A percentile compares a stretch with the other conserved stretches of the same genome.
These are phyloP conservation scores for Gobiocypris rarus DNA, from an alignment of 2,113 vertebrate genomes.

Conservation along the genomic window DNA sequence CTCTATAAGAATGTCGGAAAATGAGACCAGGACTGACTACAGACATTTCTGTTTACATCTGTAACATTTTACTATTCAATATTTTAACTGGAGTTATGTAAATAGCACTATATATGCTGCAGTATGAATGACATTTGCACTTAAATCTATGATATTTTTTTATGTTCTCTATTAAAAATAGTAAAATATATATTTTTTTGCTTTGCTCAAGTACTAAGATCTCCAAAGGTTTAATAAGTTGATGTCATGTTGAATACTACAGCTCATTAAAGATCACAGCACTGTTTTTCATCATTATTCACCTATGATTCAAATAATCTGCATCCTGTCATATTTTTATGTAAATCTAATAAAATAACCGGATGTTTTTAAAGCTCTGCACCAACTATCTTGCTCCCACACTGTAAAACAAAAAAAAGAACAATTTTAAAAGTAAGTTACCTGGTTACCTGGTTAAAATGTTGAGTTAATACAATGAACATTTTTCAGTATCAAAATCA, in stretches of 20 bases:
- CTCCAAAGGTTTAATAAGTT: background rate
- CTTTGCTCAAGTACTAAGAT: background rate
- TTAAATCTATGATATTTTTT: background rate
- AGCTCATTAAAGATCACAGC: background rate
- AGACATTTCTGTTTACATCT: background rate
- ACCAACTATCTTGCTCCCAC: too few relatives aligned
- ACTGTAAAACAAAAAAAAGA: too few relatives aligned
- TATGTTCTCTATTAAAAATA: background rate
- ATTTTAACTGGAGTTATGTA: background rate
- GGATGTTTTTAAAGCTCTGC: background rate
- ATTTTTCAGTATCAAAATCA: too few relatives aligned
- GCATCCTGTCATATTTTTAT: background rate
- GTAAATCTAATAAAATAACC: background rate
- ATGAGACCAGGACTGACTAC: conserved; percentile 9
- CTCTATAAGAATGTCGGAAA: conserved; percentile 52
- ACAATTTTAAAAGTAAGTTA: too few relatives aligned
- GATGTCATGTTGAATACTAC: background rate
- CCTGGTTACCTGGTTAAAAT: too few relatives aligned
- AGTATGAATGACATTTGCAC: background rate
- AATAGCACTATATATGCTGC: background rate
- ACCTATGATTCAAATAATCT: background rate
- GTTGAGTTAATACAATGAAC: too few relatives aligned
- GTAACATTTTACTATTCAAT: background rate
- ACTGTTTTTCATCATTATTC: background rate
- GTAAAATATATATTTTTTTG: background rate